Evolutionary conservation across 2,113 vertebrate species (phyloP).

Genomic region (Podarcis muralis): DNA sequence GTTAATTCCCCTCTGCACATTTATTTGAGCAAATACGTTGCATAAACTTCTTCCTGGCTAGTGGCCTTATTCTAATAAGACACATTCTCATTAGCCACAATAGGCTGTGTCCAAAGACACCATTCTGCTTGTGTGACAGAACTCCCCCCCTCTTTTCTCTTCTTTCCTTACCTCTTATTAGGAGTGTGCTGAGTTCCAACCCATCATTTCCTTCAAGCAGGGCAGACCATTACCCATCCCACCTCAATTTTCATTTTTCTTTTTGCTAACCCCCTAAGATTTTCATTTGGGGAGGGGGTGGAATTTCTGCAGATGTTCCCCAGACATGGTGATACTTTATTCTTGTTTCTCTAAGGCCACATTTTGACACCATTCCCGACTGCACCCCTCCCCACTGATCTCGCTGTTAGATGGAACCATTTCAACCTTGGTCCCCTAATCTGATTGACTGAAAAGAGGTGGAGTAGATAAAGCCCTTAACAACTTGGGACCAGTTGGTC

Average conservation of each 20-base stretch:
- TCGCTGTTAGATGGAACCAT: not conserved
- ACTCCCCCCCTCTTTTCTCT: too few species aligned
- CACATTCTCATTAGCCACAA: not conserved
- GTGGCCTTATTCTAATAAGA: not conserved
- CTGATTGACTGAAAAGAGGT: not conserved
- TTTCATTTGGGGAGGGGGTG: not conserved
- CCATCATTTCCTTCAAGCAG: not conserved
- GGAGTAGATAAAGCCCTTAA: too few species aligned
- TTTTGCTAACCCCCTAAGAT: too few species aligned
- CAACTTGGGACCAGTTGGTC: too few species aligned
- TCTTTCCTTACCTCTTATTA: too few species aligned
- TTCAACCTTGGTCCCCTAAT: not conserved
- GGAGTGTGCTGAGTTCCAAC: too few species aligned
- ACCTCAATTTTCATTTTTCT: too few species aligned
- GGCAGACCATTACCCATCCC: not conserved
- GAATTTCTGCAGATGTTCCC: too few species aligned
- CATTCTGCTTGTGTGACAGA: too few species aligned
- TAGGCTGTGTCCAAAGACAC: too few species aligned
- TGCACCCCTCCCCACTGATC: not conserved
- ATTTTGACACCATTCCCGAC: not conserved
- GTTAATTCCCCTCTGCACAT: not conserved
- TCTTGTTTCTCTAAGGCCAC: not conserved
- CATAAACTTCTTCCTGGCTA: not conserved
- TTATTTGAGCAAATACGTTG: not conserved
- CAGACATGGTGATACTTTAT: not conserved